A percentile compares a stretch with the other conserved stretches of the same genome.
Evolutionary conservation across 2,113 vertebrate species (phyloP).

Genomic region (Plotosus lineatus): DNA sequence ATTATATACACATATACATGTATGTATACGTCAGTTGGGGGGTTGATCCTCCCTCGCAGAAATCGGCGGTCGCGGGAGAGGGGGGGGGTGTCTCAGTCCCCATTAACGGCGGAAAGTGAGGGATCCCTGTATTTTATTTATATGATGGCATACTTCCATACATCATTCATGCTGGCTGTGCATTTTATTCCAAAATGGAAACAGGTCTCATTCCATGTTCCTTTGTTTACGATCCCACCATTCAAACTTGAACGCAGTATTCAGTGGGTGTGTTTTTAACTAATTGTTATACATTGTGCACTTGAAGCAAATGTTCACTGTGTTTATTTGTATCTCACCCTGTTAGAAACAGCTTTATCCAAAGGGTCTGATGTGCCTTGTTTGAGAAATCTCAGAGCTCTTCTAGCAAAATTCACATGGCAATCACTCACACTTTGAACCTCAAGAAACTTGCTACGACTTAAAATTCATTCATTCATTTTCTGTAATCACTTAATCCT

Average conservation of each 20-base stretch:
- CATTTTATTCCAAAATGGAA: background rate
- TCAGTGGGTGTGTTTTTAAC: background rate
- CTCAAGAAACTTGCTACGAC: background rate
- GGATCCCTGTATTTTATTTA: too few species aligned
- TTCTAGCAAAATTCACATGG: background rate
- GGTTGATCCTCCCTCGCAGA: too few species aligned
- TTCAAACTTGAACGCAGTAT: background rate
- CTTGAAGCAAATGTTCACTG: background rate
- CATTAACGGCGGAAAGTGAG: too few species aligned
- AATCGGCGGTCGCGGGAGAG: too few species aligned
- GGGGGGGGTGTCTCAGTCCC: too few species aligned
- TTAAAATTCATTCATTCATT: too few species aligned
- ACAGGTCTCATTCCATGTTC: background rate
- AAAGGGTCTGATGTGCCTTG: background rate
- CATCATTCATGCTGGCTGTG: background rate
- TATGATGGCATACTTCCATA: background rate
- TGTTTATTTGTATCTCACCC: background rate
- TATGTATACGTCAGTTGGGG: too few species aligned
- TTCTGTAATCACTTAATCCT: too few species aligned
- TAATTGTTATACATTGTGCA: background rate
- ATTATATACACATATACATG: too few species aligned
- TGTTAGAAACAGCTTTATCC: background rate
- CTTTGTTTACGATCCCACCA: background rate
- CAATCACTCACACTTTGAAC: constrained; percentile 8
- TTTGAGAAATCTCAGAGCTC: background rate